Evolutionary conservation across 2,888 invertebrate genomes (phyloP).

Genomic region (Agrotis exclamationis): DNA sequence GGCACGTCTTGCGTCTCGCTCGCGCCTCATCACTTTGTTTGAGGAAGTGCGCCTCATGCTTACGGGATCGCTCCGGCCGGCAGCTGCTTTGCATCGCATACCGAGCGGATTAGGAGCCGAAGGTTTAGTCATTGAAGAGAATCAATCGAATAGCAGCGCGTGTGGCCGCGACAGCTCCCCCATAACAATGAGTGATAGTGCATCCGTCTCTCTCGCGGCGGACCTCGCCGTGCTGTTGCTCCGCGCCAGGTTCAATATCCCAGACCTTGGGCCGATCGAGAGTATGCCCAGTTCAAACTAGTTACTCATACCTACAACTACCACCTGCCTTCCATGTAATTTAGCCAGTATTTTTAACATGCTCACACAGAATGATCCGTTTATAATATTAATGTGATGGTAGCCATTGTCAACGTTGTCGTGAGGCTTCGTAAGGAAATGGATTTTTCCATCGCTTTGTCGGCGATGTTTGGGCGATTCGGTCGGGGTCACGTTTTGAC

Average conservation of each 20-base stretch:
- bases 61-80: conserved; percentile 79
- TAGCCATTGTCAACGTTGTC: conserved; percentile 54
- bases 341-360: conserved; percentile 81
- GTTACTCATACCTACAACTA: conserved; percentile 84
- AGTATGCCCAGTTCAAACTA: conserved; percentile 85
- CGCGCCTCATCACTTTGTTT: conserved; percentile 74
- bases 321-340: conserved; percentile 84
- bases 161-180: conserved; percentile 88
- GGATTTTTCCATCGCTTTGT: conserved; percentile 81
- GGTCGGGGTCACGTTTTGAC: conserved; percentile 83
- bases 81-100: conserved; percentile 84
- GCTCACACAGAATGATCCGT: conserved; percentile 40
- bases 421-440: conserved; percentile 71
- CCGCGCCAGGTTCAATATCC: conserved; percentile 90
- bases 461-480: conserved; percentile 67
- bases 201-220: conserved; percentile 87
- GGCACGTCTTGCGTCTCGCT: conserved; percentile 62
- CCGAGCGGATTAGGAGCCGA: conserved; percentile 81
- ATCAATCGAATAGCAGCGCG: conserved; percentile 78
- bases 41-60: conserved; percentile 84
- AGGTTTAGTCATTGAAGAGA: conserved; percentile 80
- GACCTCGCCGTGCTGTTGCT: conserved; percentile 86
- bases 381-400: conserved; percentile 41
- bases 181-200: conserved; percentile 90
- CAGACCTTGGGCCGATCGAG: conserved; percentile 89